These are phyloP conservation scores for Sturnira hondurensis DNA, from an alignment of 2,113 vertebrate genomes.

Conservation along the genomic window DNA sequence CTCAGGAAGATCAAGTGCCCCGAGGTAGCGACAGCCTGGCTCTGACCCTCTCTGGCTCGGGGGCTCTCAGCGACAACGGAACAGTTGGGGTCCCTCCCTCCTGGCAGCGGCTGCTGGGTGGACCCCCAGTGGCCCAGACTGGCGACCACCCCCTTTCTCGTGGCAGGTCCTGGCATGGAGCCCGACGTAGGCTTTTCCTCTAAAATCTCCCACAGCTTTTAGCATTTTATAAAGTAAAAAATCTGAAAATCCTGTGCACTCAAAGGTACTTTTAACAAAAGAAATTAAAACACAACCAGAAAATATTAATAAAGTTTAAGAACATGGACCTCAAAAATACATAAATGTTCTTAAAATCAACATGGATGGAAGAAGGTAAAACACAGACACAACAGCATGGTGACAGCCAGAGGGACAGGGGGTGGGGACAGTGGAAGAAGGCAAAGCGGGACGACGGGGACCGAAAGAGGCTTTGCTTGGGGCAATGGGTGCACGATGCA, in stretches of 20 bases:
- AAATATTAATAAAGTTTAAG: not conserved
- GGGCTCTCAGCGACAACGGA: rapidly evolving
- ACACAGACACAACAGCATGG: not conserved
- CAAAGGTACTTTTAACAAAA: not conserved
- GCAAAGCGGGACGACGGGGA: too few species aligned
- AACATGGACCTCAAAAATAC: not conserved
- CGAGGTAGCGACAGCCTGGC: not conserved
- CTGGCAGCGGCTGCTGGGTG: rapidly evolving
- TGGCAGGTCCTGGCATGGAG: not conserved
- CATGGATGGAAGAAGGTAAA: not conserved
- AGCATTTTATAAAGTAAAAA: not conserved
- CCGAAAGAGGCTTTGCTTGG: not conserved
- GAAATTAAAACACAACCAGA: not conserved
- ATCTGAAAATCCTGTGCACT: not conserved
- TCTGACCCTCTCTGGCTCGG: not conserved
- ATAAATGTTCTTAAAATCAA: not conserved
- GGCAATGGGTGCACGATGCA: too few species aligned
- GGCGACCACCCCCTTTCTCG: not conserved
- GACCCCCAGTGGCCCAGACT: rapidly evolving
- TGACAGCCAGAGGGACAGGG: not conserved
- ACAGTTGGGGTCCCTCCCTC: rapidly evolving
- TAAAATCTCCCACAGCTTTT: not conserved
- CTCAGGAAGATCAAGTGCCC: not conserved
- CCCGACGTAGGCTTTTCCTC: not conserved
- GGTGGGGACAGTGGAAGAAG: too few species aligned